Percentiles rank a stretch among this genome's conserved stretches.
phyloP scores from a whole-genome alignment of 1,140 invertebrate species.

The Armadillidium nasatum region DNA sequence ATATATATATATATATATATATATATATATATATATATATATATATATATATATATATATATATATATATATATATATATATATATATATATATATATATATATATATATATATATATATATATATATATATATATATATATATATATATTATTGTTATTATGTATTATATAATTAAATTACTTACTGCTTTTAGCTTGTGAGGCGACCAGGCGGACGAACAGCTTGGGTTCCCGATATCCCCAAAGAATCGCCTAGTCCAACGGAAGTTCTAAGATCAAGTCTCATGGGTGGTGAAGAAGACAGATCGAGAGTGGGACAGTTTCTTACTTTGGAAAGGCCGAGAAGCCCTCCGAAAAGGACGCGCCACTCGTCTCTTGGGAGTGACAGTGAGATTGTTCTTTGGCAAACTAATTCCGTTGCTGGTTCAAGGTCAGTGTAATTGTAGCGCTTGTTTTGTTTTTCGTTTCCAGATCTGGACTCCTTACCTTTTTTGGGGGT shows the following conservation, averaged over 20 bases:
- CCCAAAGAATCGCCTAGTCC: not conserved
- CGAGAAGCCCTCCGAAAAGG: conserved; percentile 12
- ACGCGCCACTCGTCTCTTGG: conserved; percentile 35
- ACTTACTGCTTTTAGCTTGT: conserved; percentile 28
- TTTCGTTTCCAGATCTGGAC: too few relatives aligned
- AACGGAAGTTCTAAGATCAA: not conserved
- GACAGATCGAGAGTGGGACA: not conserved
- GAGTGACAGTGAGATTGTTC: conserved; percentile 31
- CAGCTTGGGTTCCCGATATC: conserved; percentile 39
- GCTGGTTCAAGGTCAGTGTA: not conserved
- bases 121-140: too few relatives aligned
- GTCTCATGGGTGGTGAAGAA: not conserved
- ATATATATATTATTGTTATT: too few relatives aligned
- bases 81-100: too few relatives aligned
- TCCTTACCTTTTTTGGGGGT: too few relatives aligned
- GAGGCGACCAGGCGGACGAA: conserved; percentile 40
- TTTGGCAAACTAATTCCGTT: conserved; percentile 31
- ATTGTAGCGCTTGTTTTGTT: too few relatives aligned
- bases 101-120: too few relatives aligned
- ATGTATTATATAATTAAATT: too few relatives aligned
- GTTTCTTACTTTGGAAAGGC: not conserved
- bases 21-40: too few relatives aligned
- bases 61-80: too few relatives aligned
- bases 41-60: too few relatives aligned
- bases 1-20: too few relatives aligned